phyloP scores from a whole-genome alignment of 2,113 vertebrate genomes.

The Erythrolamprus reginae region DNA sequence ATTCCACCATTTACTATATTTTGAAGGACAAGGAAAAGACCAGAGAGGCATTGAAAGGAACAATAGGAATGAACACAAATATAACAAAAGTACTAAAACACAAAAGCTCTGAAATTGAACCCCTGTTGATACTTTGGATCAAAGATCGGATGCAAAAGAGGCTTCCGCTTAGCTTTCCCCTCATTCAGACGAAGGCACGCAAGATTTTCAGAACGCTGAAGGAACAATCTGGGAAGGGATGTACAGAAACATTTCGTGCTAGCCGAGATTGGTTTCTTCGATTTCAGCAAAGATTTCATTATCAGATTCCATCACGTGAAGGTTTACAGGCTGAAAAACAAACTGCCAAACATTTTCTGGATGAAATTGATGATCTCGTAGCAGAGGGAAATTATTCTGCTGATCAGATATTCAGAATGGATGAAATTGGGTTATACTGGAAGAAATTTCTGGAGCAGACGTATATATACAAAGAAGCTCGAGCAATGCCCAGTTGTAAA shows the following conservation, averaged over 20 bases:
- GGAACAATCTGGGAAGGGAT: neutral
- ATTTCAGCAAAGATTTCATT: neutral
- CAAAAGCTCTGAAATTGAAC: neutral
- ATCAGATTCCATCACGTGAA: neutral
- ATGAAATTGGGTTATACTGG: neutral
- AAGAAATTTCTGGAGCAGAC: neutral
- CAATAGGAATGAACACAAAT: neutral
- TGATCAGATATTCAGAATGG: neutral
- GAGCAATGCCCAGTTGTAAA: neutral
- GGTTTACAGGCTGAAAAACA: neutral
- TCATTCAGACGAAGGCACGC: neutral
- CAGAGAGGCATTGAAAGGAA: neutral
- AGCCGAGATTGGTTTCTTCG: neutral
- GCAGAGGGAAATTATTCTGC: neutral
- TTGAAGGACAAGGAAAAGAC: neutral
- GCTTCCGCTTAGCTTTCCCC: neutral
- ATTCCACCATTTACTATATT: neutral
- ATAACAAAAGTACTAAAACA: neutral
- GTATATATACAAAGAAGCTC: neutral
- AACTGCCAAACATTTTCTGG: neutral
- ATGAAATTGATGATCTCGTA: neutral
- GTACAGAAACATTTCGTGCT: neutral
- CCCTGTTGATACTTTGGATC: neutral
- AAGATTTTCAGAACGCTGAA: neutral
- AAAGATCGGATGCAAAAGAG: neutral